Conservation (phyloP, 2,888 invertebrate species). For the Microctonus hyperodae region DNA sequence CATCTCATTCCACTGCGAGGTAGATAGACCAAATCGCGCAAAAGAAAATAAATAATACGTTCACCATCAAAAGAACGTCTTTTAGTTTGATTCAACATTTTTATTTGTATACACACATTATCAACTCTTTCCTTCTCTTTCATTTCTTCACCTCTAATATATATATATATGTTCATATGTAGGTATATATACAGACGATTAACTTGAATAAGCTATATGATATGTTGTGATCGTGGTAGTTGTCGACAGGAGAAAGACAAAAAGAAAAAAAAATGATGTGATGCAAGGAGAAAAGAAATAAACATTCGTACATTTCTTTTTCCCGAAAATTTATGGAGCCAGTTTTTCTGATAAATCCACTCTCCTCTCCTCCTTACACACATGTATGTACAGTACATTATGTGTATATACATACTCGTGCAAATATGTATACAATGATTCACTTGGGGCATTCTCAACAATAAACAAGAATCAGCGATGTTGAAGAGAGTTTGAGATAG, state of each 20-base stretch:
- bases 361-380: too few species aligned
- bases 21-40: background rate
- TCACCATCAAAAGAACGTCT: background rate
- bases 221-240: slow-evolving; percentile 21
- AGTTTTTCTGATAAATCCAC: slow-evolving; percentile 38
- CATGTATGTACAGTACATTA: background rate
- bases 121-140: background rate
- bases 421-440: background rate
- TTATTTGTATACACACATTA: background rate
- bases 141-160: background rate
- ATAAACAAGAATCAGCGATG: slow-evolving; percentile 25
- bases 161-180: background rate
- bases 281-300: background rate
- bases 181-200: slow-evolving; percentile 11
- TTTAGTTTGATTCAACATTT: background rate
- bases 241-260: slow-evolving; percentile 20
- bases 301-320: slow-evolving; percentile 34
- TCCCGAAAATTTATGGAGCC: slow-evolving; percentile 44
- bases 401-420: background rate
- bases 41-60: background rate
- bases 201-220: slow-evolving; percentile 16
- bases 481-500: slow-evolving; percentile 22
- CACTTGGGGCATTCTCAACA: slow-evolving; percentile 12
- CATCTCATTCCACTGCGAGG: slow-evolving; percentile 49
- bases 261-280: background rate